A percentile compares a stretch with the other conserved stretches of the same genome.
These are phyloP conservation scores for Erythrocercus mccallii DNA, from an alignment of 2,113 vertebrate species.

Conservation along the genomic window DNA sequence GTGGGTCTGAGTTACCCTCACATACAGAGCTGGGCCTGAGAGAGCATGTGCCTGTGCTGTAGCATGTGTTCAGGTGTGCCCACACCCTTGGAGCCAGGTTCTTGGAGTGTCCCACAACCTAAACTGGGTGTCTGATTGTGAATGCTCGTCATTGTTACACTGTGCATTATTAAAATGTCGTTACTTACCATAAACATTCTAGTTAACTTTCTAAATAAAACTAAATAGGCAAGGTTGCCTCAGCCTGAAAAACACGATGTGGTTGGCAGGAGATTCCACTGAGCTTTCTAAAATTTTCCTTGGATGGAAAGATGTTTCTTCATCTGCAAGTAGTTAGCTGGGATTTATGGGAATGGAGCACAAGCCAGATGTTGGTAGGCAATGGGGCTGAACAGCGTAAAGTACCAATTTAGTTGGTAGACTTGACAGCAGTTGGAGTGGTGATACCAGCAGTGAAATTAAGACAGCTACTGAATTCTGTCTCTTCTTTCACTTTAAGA, in stretches of 20 bases:
- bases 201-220: slow-evolving; percentile 51
- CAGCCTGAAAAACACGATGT: not conserved
- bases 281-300: slow-evolving; percentile 61
- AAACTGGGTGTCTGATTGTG: slow-evolving; percentile 27
- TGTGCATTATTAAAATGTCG: slow-evolving; percentile 49
- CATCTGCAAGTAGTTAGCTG: slow-evolving; percentile 56
- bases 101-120: not conserved
- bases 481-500: not conserved
- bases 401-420: slow-evolving; percentile 47
- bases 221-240: slow-evolving; percentile 24
- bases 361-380: slow-evolving; percentile 52
- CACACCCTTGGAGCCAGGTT: not conserved
- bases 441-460: slow-evolving; percentile 31
- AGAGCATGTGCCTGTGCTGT: slow-evolving; percentile 37
- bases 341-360: slow-evolving; percentile 52
- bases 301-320: slow-evolving; percentile 59
- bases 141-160: slow-evolving; percentile 28
- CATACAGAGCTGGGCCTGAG: not conserved
- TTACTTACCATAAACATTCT: slow-evolving; percentile 25
- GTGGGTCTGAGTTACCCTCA: not conserved
- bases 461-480: slow-evolving; percentile 19
- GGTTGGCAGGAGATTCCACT: slow-evolving; percentile 43
- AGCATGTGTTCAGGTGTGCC: slow-evolving; percentile 25
- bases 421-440: slow-evolving; percentile 28
- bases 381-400: slow-evolving; percentile 39